A percentile compares a stretch with the other conserved stretches of the same genome.
Conservation (phyloP, 2,113 vertebrate genomes). For the human (Homo sapiens) region GRCh38 chr5:167073501-167074000, state of each 20-base stretch:
- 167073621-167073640: rapidly evolving
- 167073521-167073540: constrained; percentile 64
- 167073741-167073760: background rate
- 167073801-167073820: background rate
- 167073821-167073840: background rate
- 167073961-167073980: background rate
- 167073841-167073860: background rate
- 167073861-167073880: background rate
- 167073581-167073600: background rate
- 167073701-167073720: background rate
- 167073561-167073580: constrained; percentile 38
- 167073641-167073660: background rate
- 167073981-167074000: background rate
- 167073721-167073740: background rate
- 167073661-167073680: background rate
- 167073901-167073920: background rate
- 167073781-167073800: background rate
- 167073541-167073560: constrained; percentile 58
- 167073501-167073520: constrained; percentile 75
- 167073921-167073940: background rate
- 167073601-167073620: constrained; percentile 1
- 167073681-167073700: background rate
- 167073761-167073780: background rate
- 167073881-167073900: background rate
- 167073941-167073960: background rate